These are phyloP conservation scores for Melieria omissa DNA, from an alignment of 2,888 invertebrate species.

Conservation along the genomic window DNA sequence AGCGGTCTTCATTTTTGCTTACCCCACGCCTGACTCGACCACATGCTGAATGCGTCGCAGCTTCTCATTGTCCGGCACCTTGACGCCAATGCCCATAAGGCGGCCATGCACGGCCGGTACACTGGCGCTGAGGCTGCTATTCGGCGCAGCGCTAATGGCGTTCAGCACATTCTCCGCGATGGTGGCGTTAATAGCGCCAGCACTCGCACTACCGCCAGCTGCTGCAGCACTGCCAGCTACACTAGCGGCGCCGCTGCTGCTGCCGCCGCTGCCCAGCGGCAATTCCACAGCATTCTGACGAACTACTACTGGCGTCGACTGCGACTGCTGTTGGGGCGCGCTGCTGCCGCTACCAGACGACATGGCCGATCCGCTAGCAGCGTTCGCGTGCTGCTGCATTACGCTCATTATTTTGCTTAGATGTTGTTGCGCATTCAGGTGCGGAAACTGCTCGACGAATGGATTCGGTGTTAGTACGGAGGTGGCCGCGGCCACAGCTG, in stretches of 20 bases:
- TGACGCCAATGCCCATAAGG: slow-evolving; percentile 47
- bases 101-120: slow-evolving; percentile 44
- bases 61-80: slow-evolving; percentile 59
- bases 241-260: slow-evolving; percentile 1
- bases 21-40: slow-evolving; percentile 64
- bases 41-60: slow-evolving; percentile 61
- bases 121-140: slow-evolving; percentile 33
- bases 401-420: slow-evolving; percentile 58
- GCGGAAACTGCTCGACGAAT: slow-evolving; percentile 44
- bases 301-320: slow-evolving; percentile 30
- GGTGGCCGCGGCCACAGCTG: slow-evolving; percentile 44
- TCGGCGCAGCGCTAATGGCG: slow-evolving; percentile 50
- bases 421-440: slow-evolving; percentile 53
- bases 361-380: slow-evolving; percentile 21
- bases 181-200: slow-evolving; percentile 58
- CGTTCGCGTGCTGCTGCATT: slow-evolving; percentile 42
- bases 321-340: slow-evolving; percentile 25
- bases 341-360: slow-evolving; percentile 37
- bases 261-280: slow-evolving; percentile 22
- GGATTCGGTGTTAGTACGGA: slow-evolving; percentile 60
- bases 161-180: slow-evolving; percentile 62
- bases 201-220: slow-evolving; percentile 29
- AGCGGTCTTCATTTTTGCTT: slow-evolving; percentile 41
- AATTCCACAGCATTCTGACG: slow-evolving; percentile 28
- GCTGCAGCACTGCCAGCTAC: slow-evolving; percentile 3